Evolutionary conservation across 2,797 vertebrate species (phyloP), one percentile per base, ranked within the genome.

Genomic region (Cyclura pinguis): DNA sequence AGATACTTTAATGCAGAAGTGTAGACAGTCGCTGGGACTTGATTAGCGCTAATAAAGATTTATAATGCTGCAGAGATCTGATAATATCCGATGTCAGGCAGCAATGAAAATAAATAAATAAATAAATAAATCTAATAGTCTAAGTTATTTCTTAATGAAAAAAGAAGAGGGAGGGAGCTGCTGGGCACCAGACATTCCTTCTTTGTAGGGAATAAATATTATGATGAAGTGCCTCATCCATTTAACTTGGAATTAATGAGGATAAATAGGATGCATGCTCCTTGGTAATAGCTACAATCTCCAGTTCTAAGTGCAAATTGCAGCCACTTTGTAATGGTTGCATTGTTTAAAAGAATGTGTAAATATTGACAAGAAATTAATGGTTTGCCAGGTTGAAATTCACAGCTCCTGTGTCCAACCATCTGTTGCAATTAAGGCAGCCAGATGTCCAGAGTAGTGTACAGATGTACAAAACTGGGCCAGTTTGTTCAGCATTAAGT

Each of bases 361-460:
- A 87, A 87, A 87, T 87, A 76, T 83, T 90, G 85, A 76, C 72
- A 62, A 64, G 29, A 74, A 59, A 90, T 90, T 90, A 90, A 52
- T 74, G 84, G 67, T 35, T 86, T 82, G 67, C 77, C 81, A 76
- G 67, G 38, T 81, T 74, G 59, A 86, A 81, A 59, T 72, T 78
- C n/a, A 38, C n/a, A 27, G 16, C 78, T 87, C 55, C 67, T 20
- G 27, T 77, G 77, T 20, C 22, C 62, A 80, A 32, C 78, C 78
- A 42, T 90, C 85, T 83, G 85, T 55, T 76, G 69, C 57, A 74
- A n/a, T 82, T 62, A 52, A 59, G 22, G 57, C 14, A 83, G 14
- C 32, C 84, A 82, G 67, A 74, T 74, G 67, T 86, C 13, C 22
- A 74, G 22, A 20, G 29, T 13, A 47, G 29, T 12, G 8, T 50